These are phyloP conservation scores for Lutjanus argentimaculatus DNA, from an alignment of 2,797 vertebrate species.

Conservation along the genomic window DNA sequence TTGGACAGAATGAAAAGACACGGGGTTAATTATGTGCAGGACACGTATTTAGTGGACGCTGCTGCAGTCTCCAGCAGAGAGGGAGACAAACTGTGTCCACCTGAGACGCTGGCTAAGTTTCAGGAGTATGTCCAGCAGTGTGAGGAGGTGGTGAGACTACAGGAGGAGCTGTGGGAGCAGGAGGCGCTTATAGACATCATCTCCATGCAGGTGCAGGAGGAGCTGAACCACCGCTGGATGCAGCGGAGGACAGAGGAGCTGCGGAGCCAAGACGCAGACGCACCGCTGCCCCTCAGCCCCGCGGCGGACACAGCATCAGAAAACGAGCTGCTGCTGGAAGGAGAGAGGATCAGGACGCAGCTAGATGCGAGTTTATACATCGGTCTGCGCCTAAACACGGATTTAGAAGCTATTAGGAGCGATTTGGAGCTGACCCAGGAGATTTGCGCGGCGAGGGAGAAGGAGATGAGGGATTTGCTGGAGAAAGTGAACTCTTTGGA, in stretches of 20 bases:
- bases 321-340: constrained; percentile 85
- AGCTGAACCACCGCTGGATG: constrained; percentile 95
- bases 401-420: constrained; percentile 89
- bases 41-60: constrained; percentile 90
- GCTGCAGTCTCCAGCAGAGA: constrained; percentile 45
- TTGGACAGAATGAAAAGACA: constrained; percentile 91
- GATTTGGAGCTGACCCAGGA: constrained; percentile 90
- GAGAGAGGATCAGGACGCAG: constrained; percentile 91
- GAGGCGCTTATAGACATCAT: constrained; percentile 89
- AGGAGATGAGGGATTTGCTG: constrained; percentile 89
- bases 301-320: constrained; percentile 62
- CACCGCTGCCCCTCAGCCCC: constrained; percentile 2
- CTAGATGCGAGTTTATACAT: constrained; percentile 94
- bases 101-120: constrained; percentile 71
- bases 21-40: constrained; percentile 95
- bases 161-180: constrained; percentile 89
- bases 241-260: constrained; percentile 88
- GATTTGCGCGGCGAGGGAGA: constrained; percentile 87
- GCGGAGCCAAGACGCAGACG: constrained; percentile 72
- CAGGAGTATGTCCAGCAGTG: constrained; percentile 88
- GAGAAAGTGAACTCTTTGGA: constrained; percentile 87
- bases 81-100: constrained; percentile 19
- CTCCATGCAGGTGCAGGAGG: constrained; percentile 91
- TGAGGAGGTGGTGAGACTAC: constrained; percentile 88
- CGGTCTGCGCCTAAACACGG: constrained; percentile 92